phyloP scores from a whole-genome alignment of 2,888 invertebrate species.

The Euproctis similis region DNA sequence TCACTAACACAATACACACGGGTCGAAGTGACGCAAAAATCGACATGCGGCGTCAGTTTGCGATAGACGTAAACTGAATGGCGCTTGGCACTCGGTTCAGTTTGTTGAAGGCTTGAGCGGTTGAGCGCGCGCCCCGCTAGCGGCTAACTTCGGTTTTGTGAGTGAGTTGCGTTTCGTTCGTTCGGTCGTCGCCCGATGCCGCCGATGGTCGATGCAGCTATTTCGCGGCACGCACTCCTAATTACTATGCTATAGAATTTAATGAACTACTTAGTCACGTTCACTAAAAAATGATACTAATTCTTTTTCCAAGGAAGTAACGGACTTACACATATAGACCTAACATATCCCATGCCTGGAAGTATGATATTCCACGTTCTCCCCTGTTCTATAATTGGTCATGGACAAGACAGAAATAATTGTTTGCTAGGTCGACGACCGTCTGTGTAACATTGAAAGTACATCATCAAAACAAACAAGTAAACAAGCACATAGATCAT shows the following conservation, averaged over 20 bases:
- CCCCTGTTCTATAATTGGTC: slow-evolving; percentile 51
- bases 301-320: no score
- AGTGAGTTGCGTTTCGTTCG: slow-evolving; percentile 25
- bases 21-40: slow-evolving; percentile 46
- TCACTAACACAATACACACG: slow-evolving; percentile 69
- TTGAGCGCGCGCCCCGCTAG: slow-evolving; percentile 49
- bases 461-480: slow-evolving; percentile 37
- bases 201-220: slow-evolving; percentile 62
- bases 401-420: slow-evolving; percentile 40
- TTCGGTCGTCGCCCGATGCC: slow-evolving; percentile 55
- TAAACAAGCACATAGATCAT: no score
- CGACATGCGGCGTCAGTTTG: slow-evolving; percentile 56
- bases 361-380: no score
- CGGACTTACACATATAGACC: no score
- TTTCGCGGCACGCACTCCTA: slow-evolving; percentile 62
- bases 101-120: slow-evolving; percentile 43
- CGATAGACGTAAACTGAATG: slow-evolving; percentile 65
- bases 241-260: slow-evolving; percentile 45
- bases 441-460: slow-evolving; percentile 35
- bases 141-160: slow-evolving; percentile 51
- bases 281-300: slow-evolving; percentile 31
- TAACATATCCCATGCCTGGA: no score
- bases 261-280: slow-evolving; percentile 23
- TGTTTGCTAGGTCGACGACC: slow-evolving; percentile 53
- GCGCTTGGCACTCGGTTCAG: slow-evolving; percentile 59